Conservation (phyloP, 1,140 invertebrate species). For the Ceratitis capitata region DNA sequence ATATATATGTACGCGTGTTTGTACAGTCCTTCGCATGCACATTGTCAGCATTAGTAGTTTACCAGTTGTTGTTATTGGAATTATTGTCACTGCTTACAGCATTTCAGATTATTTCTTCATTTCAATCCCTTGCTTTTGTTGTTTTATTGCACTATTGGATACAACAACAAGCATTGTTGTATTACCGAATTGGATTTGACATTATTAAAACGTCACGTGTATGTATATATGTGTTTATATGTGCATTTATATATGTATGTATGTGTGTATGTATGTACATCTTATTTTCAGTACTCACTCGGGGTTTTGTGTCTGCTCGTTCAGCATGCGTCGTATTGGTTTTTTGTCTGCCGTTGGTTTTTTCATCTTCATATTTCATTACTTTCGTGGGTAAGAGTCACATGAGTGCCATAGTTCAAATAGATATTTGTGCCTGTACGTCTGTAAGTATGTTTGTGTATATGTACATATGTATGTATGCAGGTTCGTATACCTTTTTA, state of each 20-base stretch:
- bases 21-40: not conserved
- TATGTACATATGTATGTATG: not conserved
- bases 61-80: not conserved
- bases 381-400: not conserved
- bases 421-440: not conserved
- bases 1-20: not conserved
- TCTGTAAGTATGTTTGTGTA: not conserved
- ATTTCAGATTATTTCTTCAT: conserved; percentile 18
- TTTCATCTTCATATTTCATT: conserved; percentile 20
- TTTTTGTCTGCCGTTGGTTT: not conserved
- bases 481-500: not conserved
- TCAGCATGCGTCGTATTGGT: not conserved
- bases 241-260: not conserved
- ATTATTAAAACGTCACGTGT: not conserved
- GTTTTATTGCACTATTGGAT: not conserved
- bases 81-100: not conserved
- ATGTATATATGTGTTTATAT: not conserved
- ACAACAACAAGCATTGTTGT: not conserved
- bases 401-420: not conserved
- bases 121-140: not conserved
- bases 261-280: not conserved
- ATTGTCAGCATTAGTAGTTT: not conserved
- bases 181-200: conserved; percentile 12
- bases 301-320: not conserved
- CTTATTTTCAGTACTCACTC: no score